A percentile compares a stretch with the other conserved stretches of the same genome.
Conservation (phyloP, 2,113 vertebrate genomes). For the Cyphomyrus plagiostoma region DNA sequence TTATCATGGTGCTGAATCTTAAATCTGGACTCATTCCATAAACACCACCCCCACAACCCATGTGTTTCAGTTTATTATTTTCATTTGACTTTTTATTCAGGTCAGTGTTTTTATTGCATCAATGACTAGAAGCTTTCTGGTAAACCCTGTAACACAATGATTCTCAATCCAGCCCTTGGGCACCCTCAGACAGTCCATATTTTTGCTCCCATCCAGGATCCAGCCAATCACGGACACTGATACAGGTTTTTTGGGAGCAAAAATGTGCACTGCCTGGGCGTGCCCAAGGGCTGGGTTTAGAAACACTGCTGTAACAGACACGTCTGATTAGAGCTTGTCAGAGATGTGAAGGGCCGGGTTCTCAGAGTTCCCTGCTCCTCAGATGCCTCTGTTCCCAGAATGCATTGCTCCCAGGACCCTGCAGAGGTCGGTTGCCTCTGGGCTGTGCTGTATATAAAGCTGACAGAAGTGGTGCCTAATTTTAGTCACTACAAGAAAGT, state of each 20-base stretch:
- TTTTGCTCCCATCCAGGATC: not conserved
- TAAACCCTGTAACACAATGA: not conserved
- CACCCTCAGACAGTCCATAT: not conserved
- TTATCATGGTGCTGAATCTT: not conserved
- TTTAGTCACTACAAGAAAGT: not conserved
- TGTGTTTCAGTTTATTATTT: not conserved
- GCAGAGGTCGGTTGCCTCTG: not conserved
- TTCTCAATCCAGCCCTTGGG: not conserved
- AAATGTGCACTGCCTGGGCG: not conserved
- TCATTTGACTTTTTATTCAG: not conserved
- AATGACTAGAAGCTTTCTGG: not conserved
- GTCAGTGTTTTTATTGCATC: not conserved
- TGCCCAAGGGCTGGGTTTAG: not conserved
- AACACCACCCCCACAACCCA: not conserved
- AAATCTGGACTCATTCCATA: not conserved
- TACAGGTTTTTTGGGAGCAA: not conserved
- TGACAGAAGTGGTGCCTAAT: not conserved
- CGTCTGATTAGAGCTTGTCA: not conserved
- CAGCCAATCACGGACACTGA: not conserved
- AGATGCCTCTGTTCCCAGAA: not conserved
- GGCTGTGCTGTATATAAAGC: not conserved
- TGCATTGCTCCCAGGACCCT: not conserved
- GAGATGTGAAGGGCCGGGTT: not conserved
- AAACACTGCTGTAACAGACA: not conserved
- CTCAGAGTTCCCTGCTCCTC: not conserved